Evolutionary conservation across 2,888 invertebrate species (phyloP), one percentile per base, ranked within the genome.

Genomic region (Osmoderma eremita): DNA sequence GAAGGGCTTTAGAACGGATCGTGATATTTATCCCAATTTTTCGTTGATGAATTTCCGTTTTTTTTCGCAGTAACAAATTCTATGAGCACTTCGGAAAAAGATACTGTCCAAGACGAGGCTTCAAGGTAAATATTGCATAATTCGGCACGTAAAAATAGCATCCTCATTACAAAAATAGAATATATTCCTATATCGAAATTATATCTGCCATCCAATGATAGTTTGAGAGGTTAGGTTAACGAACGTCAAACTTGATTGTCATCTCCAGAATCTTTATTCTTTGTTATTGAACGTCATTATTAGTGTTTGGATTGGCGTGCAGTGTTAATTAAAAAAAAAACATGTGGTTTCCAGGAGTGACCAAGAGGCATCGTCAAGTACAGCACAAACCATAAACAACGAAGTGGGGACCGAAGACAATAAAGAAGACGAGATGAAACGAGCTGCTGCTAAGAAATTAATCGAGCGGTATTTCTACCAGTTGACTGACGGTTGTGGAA

Each of bases 391-490:
- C 24, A 67, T 70, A 63, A 75, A 76, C 72, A 73, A 76, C 70
- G 70, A 73, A 72, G 65, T 70, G 39, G 69, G 73, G 58, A 73
- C 72, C 66, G 68, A 71, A 65, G 76, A 77, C 72, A 77, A 77
- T 73, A 83, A 84, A 74, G 85, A 86, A 72, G 87, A 87, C 85
- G 88, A 87, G 76, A 90, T 90, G 90, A 90, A 90, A 84, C 86
- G 91, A 62, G 88, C 89, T 67, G 89, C 90, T 49, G 95, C 94
- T 42, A 93, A 90, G 82, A 91, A 92, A 81, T 85, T 95, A 71
- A 96, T 97, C 72, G 94, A 95, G 83, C 88, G 93, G 77, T 97
- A 96, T 83, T 96, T 96, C 82, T 94, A 93, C 83, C 95, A 97
- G 84, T 84, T 97, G 72, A 90, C 92, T 45, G 93, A 95, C 81